Evolutionary conservation across 2,888 invertebrate genomes (phyloP).

Genomic region (Scaptomyza parva): DNA sequence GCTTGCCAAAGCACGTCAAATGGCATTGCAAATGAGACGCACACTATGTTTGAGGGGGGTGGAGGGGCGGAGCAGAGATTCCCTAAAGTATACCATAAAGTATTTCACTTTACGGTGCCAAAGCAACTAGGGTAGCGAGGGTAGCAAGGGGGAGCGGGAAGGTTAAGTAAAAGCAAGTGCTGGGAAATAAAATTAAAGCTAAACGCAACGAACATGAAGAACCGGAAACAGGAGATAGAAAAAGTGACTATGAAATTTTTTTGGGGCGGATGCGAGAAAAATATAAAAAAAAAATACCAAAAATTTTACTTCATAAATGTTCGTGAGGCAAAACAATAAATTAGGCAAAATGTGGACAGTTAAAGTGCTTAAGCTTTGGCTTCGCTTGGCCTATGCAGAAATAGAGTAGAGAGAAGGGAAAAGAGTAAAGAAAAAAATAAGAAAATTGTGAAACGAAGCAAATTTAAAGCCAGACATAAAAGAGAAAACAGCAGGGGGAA

Average conservation of each 20-base stretch:
- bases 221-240: not conserved
- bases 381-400: slow-evolving; percentile 7
- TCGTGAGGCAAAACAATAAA: slow-evolving; percentile 40
- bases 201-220: slow-evolving; percentile 12
- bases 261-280: slow-evolving; percentile 7
- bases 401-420: too few species aligned
- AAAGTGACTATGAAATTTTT: slow-evolving; percentile 2
- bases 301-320: slow-evolving; percentile 42
- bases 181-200: slow-evolving; percentile 43
- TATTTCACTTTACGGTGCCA: slow-evolving; percentile 41
- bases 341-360: slow-evolving; percentile 36
- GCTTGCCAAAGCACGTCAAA: slow-evolving; percentile 33
- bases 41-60: not conserved
- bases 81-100: slow-evolving; percentile 52
- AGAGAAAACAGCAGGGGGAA: not conserved
- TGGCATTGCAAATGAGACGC: slow-evolving; percentile 66
- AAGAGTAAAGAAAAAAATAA: not conserved
- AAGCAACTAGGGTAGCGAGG: not conserved
- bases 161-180: slow-evolving; percentile 34
- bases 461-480: not conserved
- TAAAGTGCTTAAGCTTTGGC: not conserved
- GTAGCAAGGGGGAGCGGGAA: too few species aligned
- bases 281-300: slow-evolving; percentile 19
- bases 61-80: slow-evolving; percentile 22
- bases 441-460: not conserved